Base-by-base conservation (phyloP, 2,888 invertebrate species). In the Taphrorychus bicolor region DNA sequence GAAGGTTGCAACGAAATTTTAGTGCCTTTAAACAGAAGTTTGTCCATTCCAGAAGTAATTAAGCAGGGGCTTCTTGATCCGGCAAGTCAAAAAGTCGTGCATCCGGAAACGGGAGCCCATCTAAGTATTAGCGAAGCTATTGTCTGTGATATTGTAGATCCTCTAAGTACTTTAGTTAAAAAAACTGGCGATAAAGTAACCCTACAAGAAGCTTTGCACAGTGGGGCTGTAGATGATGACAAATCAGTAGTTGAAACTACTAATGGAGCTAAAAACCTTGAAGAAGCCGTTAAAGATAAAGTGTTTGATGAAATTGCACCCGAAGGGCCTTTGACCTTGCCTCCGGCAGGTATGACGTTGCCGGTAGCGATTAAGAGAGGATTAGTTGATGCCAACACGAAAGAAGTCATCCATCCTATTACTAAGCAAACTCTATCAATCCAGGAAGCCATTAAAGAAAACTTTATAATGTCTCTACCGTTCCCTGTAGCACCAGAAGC, bases 141-240 rank as follows among this genome's bases (percentile, higher is more conserved):
- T 57, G 87, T 91, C 74, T 93, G 93, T 80, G 95, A 96, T 76
- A 91, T 96, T 73, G 87, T 96, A 56, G 94, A 97, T 84, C 90
- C 94, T 0, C 82, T 90, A 59, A 92, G 94, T 9, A 86, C 85
- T 59, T 83, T 97, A 59, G 83, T 82, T 24, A 86, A 88, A 74
- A 88, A 89, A 1, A 83, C 85, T 32, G 88, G 87, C 40, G 85
- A 86, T 70, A 85, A 85, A 70, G 85, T 95, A 22, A 92, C 93
- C 0, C 81, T 98, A 51, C 87, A 89, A 74, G 89, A 92, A 77
- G 94, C 94, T 7, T 88, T 95, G 66, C 86, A 87, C 70, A 86
- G 84, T 64, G 89, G 91, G 51, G 83, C 90, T 17, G 84, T 95
- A 18, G 90, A 94, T 78, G 87, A 87, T 66, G 88, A 91, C 59